These are phyloP conservation scores for Sceloporus tristichus DNA, from an alignment of 2,113 vertebrate species.

Conservation along the genomic window DNA sequence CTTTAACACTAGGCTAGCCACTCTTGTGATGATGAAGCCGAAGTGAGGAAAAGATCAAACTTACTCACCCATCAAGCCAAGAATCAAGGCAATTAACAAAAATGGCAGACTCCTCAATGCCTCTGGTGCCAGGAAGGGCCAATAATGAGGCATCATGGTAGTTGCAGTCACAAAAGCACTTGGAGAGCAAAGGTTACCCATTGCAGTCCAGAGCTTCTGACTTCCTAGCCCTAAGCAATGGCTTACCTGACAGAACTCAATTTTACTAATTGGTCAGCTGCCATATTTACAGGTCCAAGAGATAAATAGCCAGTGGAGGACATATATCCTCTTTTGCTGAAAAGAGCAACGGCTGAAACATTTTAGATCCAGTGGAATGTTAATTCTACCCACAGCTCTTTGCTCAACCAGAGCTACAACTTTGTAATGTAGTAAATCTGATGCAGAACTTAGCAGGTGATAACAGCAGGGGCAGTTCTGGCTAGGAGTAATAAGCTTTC, in stretches of 20 bases:
- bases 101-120: neutral
- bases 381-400: conserved; percentile 13
- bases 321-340: neutral
- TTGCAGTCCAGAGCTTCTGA: neutral
- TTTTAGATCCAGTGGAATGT: conserved; percentile 24
- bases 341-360: neutral
- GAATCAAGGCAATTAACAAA: conserved; percentile 16
- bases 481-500: conserved; percentile 6
- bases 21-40: conserved; percentile 43
- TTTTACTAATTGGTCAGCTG: neutral
- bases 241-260: neutral
- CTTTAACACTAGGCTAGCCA: conserved; percentile 55
- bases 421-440: conserved; percentile 46
- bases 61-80: conserved; percentile 14
- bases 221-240: neutral
- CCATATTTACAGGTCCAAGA: neutral
- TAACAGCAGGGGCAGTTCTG: conserved; percentile 34
- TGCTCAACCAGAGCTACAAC: conserved; percentile 30
- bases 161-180: too few species aligned
- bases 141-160: neutral
- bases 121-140: neutral
- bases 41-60: conserved; percentile 40
- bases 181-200: too few species aligned
- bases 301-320: neutral
- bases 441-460: conserved; percentile 25